Evolutionary conservation across 2,797 vertebrate genomes (phyloP).

Genomic region (Dicrostonyx torquatus): DNA sequence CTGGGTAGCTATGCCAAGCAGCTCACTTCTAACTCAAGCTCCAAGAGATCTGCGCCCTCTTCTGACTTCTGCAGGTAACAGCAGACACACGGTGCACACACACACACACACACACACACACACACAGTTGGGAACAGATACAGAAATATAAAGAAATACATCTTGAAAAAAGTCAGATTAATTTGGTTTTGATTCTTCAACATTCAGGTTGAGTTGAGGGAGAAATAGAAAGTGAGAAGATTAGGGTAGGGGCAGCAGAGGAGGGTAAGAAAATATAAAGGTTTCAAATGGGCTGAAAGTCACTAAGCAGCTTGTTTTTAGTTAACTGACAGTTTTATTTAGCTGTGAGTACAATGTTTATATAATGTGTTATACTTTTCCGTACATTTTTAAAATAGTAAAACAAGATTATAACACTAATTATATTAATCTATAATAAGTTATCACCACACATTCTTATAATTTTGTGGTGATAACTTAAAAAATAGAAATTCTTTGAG

Average conservation of each 20-base stretch:
- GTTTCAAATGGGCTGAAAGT: not conserved
- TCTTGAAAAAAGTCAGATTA: constrained; percentile 2
- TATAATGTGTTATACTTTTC: not conserved
- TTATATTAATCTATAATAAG: no score
- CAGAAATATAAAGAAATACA: not conserved
- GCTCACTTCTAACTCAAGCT: not conserved
- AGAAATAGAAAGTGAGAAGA: not conserved
- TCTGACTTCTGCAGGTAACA: not conserved
- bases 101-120: not conserved
- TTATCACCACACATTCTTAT: not conserved
- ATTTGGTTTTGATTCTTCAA: not conserved
- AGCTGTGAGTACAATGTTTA: not conserved
- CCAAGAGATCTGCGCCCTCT: not conserved
- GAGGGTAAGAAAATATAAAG: not conserved
- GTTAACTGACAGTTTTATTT: not conserved
- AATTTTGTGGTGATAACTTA: not conserved
- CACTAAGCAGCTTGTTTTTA: not conserved
- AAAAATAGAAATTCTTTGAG: not conserved
- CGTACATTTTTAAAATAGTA: not conserved
- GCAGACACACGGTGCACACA: not conserved
- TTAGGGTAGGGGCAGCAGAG: not conserved
- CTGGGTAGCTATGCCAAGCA: not conserved
- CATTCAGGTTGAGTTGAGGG: not conserved
- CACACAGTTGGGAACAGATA: not conserved
- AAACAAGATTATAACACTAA: not conserved